Base-by-base conservation (phyloP, 2,888 invertebrate species). In the Heliconius cydno region DNA sequence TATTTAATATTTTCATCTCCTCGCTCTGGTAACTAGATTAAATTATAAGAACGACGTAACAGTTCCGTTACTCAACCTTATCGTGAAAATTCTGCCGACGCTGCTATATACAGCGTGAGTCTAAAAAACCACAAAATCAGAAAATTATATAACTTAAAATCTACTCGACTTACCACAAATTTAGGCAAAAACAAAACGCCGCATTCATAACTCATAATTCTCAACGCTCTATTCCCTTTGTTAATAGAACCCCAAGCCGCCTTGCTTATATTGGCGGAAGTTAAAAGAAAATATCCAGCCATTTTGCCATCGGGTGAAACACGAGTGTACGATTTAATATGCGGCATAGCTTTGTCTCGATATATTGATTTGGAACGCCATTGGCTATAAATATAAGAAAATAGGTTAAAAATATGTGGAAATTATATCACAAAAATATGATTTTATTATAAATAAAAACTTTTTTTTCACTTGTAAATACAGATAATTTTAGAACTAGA, bases 201-300 rank as follows among this genome's bases (percentile, higher is more conserved):
- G 0, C 97, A 97, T 92, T 99, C 99, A 88, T 98, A 99, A 68
- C 98, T 98, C 90, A 98, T 96, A 13, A 99, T 96, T 57, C 97
- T 96, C 1, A 96, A 88, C 0, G 95, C 95, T 0, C 92, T 91
- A 89, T 96, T 96, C 67, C 95, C 96, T 81, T 92, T 96, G 83
- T 96, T 96, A 13, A 96, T 90, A 15, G 93, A 93, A 66, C 99
- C 99, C 99, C 99, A 99, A 0, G 99, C 99, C 1, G 99, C 98
- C 94, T 99, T 99, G 19, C 99, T 99, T 52, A 99, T 94, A 94
- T 99, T 99, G 0, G 98, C 98, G 77, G 99, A 99, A 0, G 99
- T 99, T 0, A 99, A 93, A 0, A 98, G 92, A 89, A 98, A 98
- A 97, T 97, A 99, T 0, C 98, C 97, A 6, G 97, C 95, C 84